These are phyloP conservation scores for Dendroctonus ponderosae DNA, from an alignment of 1,140 invertebrate genomes.

Conservation along the genomic window DNA sequence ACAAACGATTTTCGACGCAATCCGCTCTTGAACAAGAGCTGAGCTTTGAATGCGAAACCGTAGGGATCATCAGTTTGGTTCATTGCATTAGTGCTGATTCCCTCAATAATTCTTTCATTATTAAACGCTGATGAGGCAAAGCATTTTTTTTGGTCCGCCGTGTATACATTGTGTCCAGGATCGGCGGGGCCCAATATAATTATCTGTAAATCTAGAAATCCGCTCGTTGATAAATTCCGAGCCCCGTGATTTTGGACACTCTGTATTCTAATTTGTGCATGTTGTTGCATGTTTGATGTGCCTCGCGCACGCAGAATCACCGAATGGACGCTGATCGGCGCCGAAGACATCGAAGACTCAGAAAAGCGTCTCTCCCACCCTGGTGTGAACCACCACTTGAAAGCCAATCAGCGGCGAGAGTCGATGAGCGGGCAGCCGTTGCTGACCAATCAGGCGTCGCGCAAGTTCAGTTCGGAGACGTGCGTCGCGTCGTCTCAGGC, in stretches of 20 bases:
- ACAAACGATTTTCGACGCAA: background rate
- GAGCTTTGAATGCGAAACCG: too few species aligned
- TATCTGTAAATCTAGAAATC: too few species aligned
- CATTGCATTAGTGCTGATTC: background rate
- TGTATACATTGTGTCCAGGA: too few species aligned
- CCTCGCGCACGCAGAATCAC: constrained; percentile 36
- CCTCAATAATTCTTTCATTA: background rate
- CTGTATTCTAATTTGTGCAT: constrained; percentile 33
- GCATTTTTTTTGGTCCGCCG: too few species aligned
- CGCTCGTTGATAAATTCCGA: too few species aligned
- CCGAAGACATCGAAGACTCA: constrained; percentile 35
- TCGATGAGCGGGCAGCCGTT: constrained; percentile 7
- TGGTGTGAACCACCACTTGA: background rate
- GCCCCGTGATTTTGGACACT: too few species aligned
- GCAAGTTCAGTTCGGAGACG: constrained; percentile 11
- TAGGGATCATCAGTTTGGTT: background rate
- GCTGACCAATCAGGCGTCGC: constrained; percentile 1
- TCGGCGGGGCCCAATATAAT: too few species aligned
- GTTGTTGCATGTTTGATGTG: constrained; percentile 43
- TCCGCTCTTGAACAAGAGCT: too few species aligned
- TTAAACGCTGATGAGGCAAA: background rate
- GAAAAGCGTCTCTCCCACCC: constrained; percentile 5
- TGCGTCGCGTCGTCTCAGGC: background rate
- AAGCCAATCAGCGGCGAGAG: constrained; percentile 11
- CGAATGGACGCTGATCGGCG: constrained; percentile 41